Base-by-base conservation (phyloP, 2,888 invertebrate genomes). In the Drosophila setosimentum region DNA sequence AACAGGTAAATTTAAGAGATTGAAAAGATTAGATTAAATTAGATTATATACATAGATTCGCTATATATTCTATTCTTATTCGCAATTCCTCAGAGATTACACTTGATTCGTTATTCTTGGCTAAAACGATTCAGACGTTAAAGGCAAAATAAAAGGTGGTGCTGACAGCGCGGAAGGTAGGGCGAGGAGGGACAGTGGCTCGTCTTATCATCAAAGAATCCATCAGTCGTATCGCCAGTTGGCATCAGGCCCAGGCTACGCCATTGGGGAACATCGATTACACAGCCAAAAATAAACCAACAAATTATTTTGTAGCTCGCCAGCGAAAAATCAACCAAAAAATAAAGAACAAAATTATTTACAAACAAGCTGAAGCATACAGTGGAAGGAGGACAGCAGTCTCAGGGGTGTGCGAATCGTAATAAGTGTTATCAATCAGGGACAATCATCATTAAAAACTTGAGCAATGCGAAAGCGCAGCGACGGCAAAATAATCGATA, bases 181-280 rank as follows among this genome's bases (percentile, higher is more conserved):
- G 33, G 10, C 3, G 3, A 24, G 11, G 21, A 6, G 40, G 24
- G 40, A 50, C 33, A 54, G 50, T 42, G 68, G 63, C 42, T 60
- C 53, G 58, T 70, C 78, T 83, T 92, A 92, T 92, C 91, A 86
- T 83, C 88, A 89, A 91, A 92, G 91, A 88, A 90, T 91, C 86
- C 91, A 91, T 91, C 91, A 86, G 81, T 64, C 64, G 63, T 90
- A 91, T 91, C 92, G 72, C 69, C 62, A 66, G 59, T 83, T 85
- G 92, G 92, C 92, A 91, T 91, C 92, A 71, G 71, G 78, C 85
- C 78, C 77, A 72, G 57, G 60, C 73, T 67, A 62, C 66, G 68
- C 40, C 66, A 68, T 11, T 42, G 73, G 53, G 54, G 55, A 77
- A 60, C 73, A 73, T 73, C 82, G 89, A 89, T 89, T 84, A 85